Evolutionary conservation across 2,888 invertebrate species (phyloP).

Genomic region (Polia nebulosa): DNA sequence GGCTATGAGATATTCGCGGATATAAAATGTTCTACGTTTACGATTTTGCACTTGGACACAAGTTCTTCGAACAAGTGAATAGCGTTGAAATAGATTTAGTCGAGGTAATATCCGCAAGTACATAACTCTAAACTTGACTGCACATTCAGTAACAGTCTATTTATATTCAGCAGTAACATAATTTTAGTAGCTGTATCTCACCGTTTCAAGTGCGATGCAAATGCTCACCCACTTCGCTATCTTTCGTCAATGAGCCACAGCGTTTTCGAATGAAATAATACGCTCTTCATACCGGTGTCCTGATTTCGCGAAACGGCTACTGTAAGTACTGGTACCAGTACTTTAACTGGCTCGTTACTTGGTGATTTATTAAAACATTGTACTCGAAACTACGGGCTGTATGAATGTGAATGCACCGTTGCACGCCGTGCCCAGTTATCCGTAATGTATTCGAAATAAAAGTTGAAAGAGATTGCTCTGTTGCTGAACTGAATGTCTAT

Average conservation of each 20-base stretch:
- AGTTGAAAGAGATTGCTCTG: slow-evolving; percentile 45
- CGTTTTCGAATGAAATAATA: slow-evolving; percentile 76
- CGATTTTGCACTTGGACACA: slow-evolving; percentile 15
- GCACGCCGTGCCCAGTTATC: slow-evolving; percentile 62
- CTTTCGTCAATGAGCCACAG: slow-evolving; percentile 69
- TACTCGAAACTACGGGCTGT: slow-evolving; percentile 75
- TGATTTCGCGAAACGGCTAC: slow-evolving; percentile 84
- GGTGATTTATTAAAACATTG: slow-evolving; percentile 84
- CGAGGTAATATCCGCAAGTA: slow-evolving; percentile 19
- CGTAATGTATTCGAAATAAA: slow-evolving; percentile 59
- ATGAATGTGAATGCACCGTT: slow-evolving; percentile 79
- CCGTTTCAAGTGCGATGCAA: slow-evolving; percentile 43
- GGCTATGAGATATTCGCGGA: slow-evolving; percentile 8
- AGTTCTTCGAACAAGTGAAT: slow-evolving; percentile 18
- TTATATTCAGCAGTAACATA: slow-evolving; percentile 42
- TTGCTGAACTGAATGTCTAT: slow-evolving; percentile 43
- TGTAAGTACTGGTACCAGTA: slow-evolving; percentile 74
- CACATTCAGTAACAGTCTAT: slow-evolving; percentile 45
- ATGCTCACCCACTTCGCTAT: slow-evolving; percentile 66
- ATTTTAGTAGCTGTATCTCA: slow-evolving; percentile 38
- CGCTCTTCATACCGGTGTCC: slow-evolving; percentile 77
- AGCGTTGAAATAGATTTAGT: slow-evolving; percentile 38
- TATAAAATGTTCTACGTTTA: slow-evolving; percentile 20
- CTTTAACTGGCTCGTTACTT: slow-evolving; percentile 74
- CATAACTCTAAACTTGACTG: slow-evolving; percentile 44